A percentile compares a stretch with the other conserved stretches of the same genome.
Evolutionary conservation across 2,888 invertebrate species (phyloP).

Genomic region (Euclidia mi): DNA sequence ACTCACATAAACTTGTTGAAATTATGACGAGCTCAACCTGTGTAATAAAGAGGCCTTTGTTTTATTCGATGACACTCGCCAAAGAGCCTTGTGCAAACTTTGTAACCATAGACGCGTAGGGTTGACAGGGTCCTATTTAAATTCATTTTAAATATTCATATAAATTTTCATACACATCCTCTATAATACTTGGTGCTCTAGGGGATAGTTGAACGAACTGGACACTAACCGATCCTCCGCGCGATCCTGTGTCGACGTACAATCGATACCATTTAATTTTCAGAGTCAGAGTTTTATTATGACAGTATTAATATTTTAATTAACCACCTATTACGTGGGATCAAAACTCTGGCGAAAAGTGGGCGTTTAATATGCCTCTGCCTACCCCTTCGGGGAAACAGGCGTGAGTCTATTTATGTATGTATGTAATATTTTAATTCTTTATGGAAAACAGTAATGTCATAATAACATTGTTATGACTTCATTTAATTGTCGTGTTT

Average conservation of each 20-base stretch:
- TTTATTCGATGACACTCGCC: slow-evolving; percentile 62
- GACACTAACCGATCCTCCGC: slow-evolving; percentile 9
- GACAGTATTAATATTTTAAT: slow-evolving; percentile 14
- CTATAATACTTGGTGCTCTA: slow-evolving; percentile 13
- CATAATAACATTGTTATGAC: too few species aligned
- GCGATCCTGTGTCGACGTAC: slow-evolving; percentile 13
- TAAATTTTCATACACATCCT: slow-evolving; percentile 18
- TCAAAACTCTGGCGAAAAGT: too few species aligned
- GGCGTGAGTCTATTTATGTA: too few species aligned
- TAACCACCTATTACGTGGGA: too few species aligned
- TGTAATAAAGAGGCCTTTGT: slow-evolving; percentile 58
- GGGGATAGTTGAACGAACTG: slow-evolving; percentile 16
- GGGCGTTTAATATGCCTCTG: too few species aligned
- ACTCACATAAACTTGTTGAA: slow-evolving; percentile 61
- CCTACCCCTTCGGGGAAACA: too few species aligned
- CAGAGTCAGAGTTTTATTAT: slow-evolving; percentile 9
- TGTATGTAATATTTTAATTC: slow-evolving; percentile 16
- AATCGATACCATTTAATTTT: slow-evolving; percentile 36
- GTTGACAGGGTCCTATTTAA: slow-evolving; percentile 26
- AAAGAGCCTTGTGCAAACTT: slow-evolving; percentile 43
- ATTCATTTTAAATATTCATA: slow-evolving; percentile 30
- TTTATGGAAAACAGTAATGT: too few species aligned
- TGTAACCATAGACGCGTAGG: slow-evolving; percentile 37
- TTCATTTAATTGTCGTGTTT: too few species aligned
- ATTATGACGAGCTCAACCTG: slow-evolving; percentile 62